Percentiles rank a stretch among this genome's conserved stretches.
Conservation (phyloP, 2,888 invertebrate genomes). For the Diabrotica balteata region DNA sequence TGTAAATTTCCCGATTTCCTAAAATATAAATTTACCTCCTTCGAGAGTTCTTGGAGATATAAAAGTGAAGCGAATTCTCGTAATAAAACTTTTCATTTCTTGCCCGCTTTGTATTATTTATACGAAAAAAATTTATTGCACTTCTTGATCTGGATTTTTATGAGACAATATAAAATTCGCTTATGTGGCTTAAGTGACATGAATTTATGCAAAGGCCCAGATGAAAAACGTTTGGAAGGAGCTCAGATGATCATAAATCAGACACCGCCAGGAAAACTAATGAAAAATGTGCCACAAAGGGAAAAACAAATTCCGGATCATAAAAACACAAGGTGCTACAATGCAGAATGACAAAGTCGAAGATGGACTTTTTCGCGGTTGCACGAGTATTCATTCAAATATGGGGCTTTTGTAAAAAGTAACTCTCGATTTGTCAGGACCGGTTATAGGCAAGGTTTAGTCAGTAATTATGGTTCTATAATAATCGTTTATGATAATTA, state of each 20-base stretch:
- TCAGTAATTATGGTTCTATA: too few species aligned
- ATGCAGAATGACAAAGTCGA: slow-evolving; percentile 24
- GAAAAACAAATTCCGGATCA: slow-evolving; percentile 40
- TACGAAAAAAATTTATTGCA: slow-evolving; percentile 42
- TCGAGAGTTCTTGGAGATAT: slow-evolving; percentile 5
- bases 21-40: slow-evolving; percentile 6
- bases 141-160: slow-evolving; percentile 44
- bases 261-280: slow-evolving; percentile 44
- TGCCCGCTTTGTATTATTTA: slow-evolving; percentile 38
- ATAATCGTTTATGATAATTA: too few species aligned
- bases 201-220: slow-evolving; percentile 46
- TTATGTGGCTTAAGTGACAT: slow-evolving; percentile 47
- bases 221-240: slow-evolving; percentile 43
- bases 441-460: too few species aligned
- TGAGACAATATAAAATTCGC: slow-evolving; percentile 46
- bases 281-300: slow-evolving; percentile 49
- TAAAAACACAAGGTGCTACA: slow-evolving; percentile 38
- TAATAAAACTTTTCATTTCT: slow-evolving; percentile 34
- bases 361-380: slow-evolving; percentile 18
- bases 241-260: slow-evolving; percentile 49
- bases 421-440: too few species aligned
- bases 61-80: slow-evolving; percentile 7
- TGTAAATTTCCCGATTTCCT: slow-evolving; percentile 5
- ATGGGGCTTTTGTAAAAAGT: slow-evolving; percentile 7
- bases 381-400: slow-evolving; percentile 18